Conservation (phyloP, 2,797 vertebrate genomes). For the Pampus argenteus region DNA sequence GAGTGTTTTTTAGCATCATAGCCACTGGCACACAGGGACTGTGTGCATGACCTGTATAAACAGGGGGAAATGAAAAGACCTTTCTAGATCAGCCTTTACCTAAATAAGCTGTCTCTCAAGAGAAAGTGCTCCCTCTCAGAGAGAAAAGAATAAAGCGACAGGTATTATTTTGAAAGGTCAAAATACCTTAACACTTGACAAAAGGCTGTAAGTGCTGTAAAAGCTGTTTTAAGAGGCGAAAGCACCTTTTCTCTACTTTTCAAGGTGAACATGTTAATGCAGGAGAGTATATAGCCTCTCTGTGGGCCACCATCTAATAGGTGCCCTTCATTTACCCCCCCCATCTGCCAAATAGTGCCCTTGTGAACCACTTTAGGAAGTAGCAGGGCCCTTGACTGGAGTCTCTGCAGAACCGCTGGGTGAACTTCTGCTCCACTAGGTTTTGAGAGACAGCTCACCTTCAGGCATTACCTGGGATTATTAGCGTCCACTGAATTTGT, state of each 20-base stretch:
- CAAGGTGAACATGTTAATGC: slow-evolving; percentile 56
- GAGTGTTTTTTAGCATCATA: slow-evolving; percentile 54
- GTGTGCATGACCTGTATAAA: slow-evolving; percentile 61
- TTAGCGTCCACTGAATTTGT: slow-evolving; percentile 56
- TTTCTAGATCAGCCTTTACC: slow-evolving; percentile 59
- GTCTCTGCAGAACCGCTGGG: slow-evolving; percentile 39
- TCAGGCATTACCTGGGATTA: slow-evolving; percentile 64
- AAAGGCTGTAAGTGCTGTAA: slow-evolving; percentile 31
- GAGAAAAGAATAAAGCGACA: slow-evolving; percentile 13
- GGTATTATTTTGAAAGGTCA: slow-evolving; percentile 36
- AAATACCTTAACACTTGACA: slow-evolving; percentile 40
- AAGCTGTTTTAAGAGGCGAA: slow-evolving; percentile 37
- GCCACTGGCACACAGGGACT: slow-evolving; percentile 37
- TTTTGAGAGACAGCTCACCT: slow-evolving; percentile 68
- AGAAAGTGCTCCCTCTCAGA: slow-evolving; percentile 6
- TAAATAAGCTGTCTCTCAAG: slow-evolving; percentile 49
- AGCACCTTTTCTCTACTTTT: slow-evolving; percentile 46
- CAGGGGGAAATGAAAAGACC: slow-evolving; percentile 52
- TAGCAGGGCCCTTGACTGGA: slow-evolving; percentile 58
- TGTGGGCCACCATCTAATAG: slow-evolving; percentile 38
- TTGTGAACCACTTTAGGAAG: slow-evolving; percentile 58
- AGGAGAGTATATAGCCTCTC: slow-evolving; percentile 17
- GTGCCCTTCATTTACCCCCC: not conserved
- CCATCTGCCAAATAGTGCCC: slow-evolving; percentile 32
- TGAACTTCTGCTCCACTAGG: slow-evolving; percentile 57